Percentiles rank a stretch among this genome's conserved stretches.
These are phyloP conservation scores for Whitmania pigra DNA, from an alignment of 1,140 invertebrate genomes.

Conservation along the genomic window DNA sequence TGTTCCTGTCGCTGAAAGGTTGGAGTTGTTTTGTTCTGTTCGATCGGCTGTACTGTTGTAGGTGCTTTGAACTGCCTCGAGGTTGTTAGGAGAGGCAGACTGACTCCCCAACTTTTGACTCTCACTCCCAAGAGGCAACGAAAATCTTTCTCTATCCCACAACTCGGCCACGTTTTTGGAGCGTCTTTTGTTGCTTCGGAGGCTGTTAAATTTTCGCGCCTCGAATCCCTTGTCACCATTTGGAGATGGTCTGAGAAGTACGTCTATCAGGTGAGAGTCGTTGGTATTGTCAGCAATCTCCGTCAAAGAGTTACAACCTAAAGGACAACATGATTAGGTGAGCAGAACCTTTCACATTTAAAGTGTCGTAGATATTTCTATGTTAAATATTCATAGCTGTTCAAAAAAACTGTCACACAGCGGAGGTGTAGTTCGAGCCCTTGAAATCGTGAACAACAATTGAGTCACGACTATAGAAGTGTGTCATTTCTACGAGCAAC, in stretches of 20 bases:
- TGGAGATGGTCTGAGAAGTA: not conserved
- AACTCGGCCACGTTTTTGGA: not conserved
- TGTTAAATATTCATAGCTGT: too few relatives aligned
- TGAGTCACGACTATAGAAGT: too few relatives aligned
- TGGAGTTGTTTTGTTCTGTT: too few relatives aligned
- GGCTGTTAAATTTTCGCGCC: conserved; percentile 1
- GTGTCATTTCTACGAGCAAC: too few relatives aligned
- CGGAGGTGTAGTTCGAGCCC: too few relatives aligned
- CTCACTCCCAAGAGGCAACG: not conserved
- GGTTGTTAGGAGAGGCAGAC: too few relatives aligned
- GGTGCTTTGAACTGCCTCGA: not conserved
- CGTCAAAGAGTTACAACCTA: not conserved
- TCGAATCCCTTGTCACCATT: not conserved
- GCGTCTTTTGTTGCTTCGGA: not conserved
- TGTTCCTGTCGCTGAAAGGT: not conserved
- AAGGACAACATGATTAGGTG: too few relatives aligned
- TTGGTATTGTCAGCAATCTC: not conserved
- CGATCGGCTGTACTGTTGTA: not conserved
- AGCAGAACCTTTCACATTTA: too few relatives aligned
- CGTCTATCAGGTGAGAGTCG: not conserved
- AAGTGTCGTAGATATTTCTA: too few relatives aligned
- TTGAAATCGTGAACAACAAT: too few relatives aligned
- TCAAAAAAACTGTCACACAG: too few relatives aligned
- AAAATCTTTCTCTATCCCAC: not conserved
- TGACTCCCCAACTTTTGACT: too few relatives aligned